Base-by-base conservation (phyloP, 2,888 invertebrate genomes). In the Drosophila robusta region DNA sequence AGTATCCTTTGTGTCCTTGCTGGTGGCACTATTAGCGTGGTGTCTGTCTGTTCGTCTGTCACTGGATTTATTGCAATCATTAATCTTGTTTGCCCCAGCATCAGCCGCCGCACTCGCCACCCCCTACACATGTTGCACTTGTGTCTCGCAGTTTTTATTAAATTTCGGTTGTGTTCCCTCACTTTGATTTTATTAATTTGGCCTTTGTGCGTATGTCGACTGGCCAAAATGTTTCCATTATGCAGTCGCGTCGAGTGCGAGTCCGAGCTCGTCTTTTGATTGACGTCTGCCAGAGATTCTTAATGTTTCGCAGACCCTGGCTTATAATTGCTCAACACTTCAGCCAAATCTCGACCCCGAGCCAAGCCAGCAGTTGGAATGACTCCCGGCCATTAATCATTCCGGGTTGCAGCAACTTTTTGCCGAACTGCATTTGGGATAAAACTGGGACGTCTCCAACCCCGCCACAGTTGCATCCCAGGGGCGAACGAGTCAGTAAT, bases 11-110 rank as follows among this genome's bases (percentile, higher is more conserved):
- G 82, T 90, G 83, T 90, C 89, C 86, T 90, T 77, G 71, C 81
- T 86, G 77, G 90, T 90, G 80, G 84, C 89, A 90, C 90, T 90
- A 87, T 70, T 83, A 89, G 90, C 76, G 83, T 72, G 26, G 46
- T 68, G 62, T 72, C 42, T 57, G 57, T 42, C 70, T 76, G 66
- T 51, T 71, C 74, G 71, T 81, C 86, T 87, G 90, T 85, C 87
- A 80, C 90, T 87, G 90, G 91, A 92, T 92, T 92, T 92, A 91
- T 92, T 90, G 90, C 91, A 91, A 90, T 90, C 91, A 91, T 91
- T 91, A 92, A 91, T 91, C 92, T 91, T 91, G 83, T 88, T 90
- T 83, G 80, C 83, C 72, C 67, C 72, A 73, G 46, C 67, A 29
- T 50, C 61, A 55, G 60, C 47, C 57, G 39, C 41, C 26, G 22